phyloP scores from a whole-genome alignment of 2,888 invertebrate species.

The Bombylius major region DNA sequence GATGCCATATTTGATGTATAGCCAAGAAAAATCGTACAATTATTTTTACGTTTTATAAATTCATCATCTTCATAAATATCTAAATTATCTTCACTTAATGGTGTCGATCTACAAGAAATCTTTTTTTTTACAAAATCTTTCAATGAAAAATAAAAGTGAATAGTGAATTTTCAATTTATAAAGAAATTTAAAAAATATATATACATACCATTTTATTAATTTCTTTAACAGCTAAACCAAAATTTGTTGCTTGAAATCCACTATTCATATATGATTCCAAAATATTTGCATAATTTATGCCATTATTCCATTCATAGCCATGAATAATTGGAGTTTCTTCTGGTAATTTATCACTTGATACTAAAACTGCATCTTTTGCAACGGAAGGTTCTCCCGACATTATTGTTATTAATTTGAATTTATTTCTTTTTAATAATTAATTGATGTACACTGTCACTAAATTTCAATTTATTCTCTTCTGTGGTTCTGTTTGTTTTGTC shows the following conservation, averaged over 20 bases:
- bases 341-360: constrained; percentile 54
- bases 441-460: too few relatives aligned
- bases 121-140: constrained; percentile 18
- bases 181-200: too few relatives aligned
- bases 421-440: not conserved
- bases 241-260: constrained; percentile 97
- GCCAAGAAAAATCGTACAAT: constrained; percentile 92
- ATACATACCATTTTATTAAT: constrained; percentile 80
- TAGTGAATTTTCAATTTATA: too few relatives aligned
- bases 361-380: constrained; percentile 58
- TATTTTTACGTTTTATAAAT: constrained; percentile 60
- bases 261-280: constrained; percentile 64
- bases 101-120: constrained; percentile 57
- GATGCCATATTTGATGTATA: constrained; percentile 97
- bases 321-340: constrained; percentile 52
- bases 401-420: constrained; percentile 16
- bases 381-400: constrained; percentile 33
- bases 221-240: constrained; percentile 81
- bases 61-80: constrained; percentile 63
- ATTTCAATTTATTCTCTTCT: too few relatives aligned
- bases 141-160: too few relatives aligned
- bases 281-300: constrained; percentile 73
- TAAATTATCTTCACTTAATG: constrained; percentile 52
- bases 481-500: not conserved
- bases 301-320: constrained; percentile 90